Base-by-base conservation (phyloP, 2,113 vertebrate species). In the Petromus typicus region DNA sequence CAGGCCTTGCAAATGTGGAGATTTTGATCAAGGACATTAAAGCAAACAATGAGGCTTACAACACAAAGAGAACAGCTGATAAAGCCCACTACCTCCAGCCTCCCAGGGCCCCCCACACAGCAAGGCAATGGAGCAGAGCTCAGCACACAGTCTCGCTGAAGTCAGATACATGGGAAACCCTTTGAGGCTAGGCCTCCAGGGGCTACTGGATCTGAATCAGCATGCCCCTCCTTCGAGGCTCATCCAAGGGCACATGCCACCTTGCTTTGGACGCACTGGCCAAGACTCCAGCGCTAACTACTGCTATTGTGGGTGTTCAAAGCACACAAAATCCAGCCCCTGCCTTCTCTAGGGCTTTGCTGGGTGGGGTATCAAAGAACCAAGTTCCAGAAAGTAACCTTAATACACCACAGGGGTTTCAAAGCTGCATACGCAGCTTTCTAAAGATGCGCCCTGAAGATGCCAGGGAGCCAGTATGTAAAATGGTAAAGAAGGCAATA, bases 11-110 rank as follows among this genome's bases (percentile, higher is more conserved):
- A 89, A 92, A 96, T 95, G 95, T 88, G 27, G 66, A 96, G 81
- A 79, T 63, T 96, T 57, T 45, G 86, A 96, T 93, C 96, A 91
- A 97, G 89, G 96, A 96, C 84, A 96, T 97, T 97, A 97, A 97
- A 83, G 32, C 0, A 1, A 97, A 98, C 86, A 90, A 93, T 82
- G 82, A 95, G 59, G 89, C 97, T 93, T 95, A 94, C 69, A 95
- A 94, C 54, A 81, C 96, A 95, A 61, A 51, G 93, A 89, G 95
- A 95, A 83, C 8, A 73, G 91, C 94, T 84, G 94, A 96, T 69
- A 90, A 96, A 94, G 37, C 82, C 75, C 69, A 81, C 17, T 0
- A 37, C 80, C 80, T 56, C 40, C 18, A 61, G 97, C 48, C 61
- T 94, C 97, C 59, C 32, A 69, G 90, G 85, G 59, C 32, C 27